phyloP scores from a whole-genome alignment of 2,888 invertebrate genomes.

The Perithous albicinctus region DNA sequence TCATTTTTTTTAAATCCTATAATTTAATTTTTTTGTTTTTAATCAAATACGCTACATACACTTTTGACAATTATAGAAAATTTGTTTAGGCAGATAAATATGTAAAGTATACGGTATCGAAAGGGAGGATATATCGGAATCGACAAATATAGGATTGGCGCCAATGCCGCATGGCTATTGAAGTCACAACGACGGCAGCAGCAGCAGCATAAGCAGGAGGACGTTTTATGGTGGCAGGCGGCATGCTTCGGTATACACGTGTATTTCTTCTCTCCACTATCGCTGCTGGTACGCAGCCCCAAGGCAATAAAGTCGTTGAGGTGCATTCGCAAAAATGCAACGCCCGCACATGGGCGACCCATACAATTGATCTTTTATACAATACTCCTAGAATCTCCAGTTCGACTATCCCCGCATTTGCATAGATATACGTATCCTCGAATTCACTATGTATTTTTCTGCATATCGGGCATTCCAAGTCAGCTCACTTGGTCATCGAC shows the following conservation, averaged over 20 bases:
- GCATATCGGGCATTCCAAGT: no score
- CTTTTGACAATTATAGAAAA: not conserved
- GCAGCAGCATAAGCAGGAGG: not conserved
- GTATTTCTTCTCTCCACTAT: slow-evolving; percentile 1
- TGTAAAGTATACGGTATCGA: not conserved
- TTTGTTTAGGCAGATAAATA: not conserved
- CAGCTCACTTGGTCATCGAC: no score
- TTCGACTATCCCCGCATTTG: not conserved
- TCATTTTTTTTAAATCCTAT: no score
- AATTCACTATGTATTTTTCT: no score
- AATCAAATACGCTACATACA: not conserved
- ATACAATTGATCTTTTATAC: not conserved
- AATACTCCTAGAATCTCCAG: slow-evolving; percentile 2
- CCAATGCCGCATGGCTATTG: slow-evolving; percentile 39
- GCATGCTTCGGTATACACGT: not conserved
- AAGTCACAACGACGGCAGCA: slow-evolving; percentile 31
- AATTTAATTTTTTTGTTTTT: no score
- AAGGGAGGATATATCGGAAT: not conserved
- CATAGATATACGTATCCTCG: not conserved
- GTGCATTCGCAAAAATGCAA: slow-evolving; percentile 24
- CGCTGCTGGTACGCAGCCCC: slow-evolving; percentile 3
- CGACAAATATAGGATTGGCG: slow-evolving; percentile 37
- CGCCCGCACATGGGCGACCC: not conserved
- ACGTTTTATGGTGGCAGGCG: not conserved
- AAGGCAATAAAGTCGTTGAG: slow-evolving; percentile 34